Percentiles rank a stretch among this genome's conserved stretches.
phyloP scores from a whole-genome alignment of 2,888 invertebrate species.

The Drosophila meridionalis region DNA sequence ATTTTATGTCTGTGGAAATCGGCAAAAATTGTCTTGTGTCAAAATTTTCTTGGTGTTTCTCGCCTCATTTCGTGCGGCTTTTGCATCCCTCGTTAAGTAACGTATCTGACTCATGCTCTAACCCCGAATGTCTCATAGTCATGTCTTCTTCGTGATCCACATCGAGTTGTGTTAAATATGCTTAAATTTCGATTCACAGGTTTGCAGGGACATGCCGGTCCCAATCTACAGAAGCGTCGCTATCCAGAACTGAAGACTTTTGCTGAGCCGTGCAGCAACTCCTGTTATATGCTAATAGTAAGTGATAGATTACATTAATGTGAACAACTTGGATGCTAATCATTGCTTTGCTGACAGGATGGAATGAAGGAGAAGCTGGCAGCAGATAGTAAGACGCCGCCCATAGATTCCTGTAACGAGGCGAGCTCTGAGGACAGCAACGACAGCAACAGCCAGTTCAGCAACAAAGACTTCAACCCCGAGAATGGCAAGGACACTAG shows the following conservation, averaged over 20 bases:
- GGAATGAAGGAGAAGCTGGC: conserved; percentile 94
- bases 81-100: conserved; percentile 55
- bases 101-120: conserved; percentile 62
- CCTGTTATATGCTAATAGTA: conserved; percentile 95
- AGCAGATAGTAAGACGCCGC: conserved; percentile 86
- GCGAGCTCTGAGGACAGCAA: conserved; percentile 97
- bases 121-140: conserved; percentile 54
- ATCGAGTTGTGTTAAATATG: conserved; percentile 6
- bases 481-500: conserved; percentile 83
- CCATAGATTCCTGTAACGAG: conserved; percentile 95
- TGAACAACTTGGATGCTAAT: background rate
- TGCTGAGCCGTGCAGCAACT: conserved; percentile 93
- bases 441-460: conserved; percentile 93
- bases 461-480: conserved; percentile 85
- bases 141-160: conserved; percentile 12
- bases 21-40: conserved; percentile 64
- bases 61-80: conserved; percentile 67
- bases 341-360: conserved; percentile 86
- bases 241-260: conserved; percentile 95
- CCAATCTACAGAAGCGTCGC: conserved; percentile 94
- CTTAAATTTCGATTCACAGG: conserved; percentile 86
- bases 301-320: conserved; percentile 19
- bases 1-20: conserved; percentile 59
- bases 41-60: conserved; percentile 68
- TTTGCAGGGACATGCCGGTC: conserved; percentile 95